Evolutionary conservation across 2,113 vertebrate genomes (phyloP), one percentile per base, ranked within the genome.

Genomic region (Onychostoma macrolepis): DNA sequence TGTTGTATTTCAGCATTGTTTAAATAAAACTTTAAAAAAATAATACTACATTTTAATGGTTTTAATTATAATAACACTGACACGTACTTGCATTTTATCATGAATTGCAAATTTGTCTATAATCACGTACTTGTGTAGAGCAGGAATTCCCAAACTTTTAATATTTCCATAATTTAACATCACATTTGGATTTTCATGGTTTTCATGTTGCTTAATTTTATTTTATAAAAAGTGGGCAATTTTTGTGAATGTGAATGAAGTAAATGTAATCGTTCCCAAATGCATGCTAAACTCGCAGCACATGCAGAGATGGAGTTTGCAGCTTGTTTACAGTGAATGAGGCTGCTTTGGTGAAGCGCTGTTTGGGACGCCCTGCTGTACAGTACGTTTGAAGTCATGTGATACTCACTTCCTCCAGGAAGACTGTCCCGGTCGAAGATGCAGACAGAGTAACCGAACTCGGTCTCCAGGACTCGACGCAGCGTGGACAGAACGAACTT

Each of bases 381-480:
- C 53, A 3, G 19, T 58, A 43, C 61, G 26, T 69, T 8, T 30
- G n/a, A 1, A 30, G 21, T 11, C 10, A 50, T 30, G 41, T 13
- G 26, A 94, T 93, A 98, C 98, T 97, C 94, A 99, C 98, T 98
- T 93, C 97, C 98, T 74, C 98, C 98, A 0, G 98, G 98, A 8
- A 99, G 96, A 90, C 97, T 99, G 95, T 99, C 98, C 78, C 97
- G 90, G 95, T 99, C 98, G 0, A 98, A 99, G 92, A 99, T 98
- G 77, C 98, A 99, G 80, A 99, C 94, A 10, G 97, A 96, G 92
- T 98, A 99, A 9, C 98, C 97, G 12, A 98, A 96, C 89, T 98
- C 96, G 7, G 96, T 97, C 93, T 99, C 98, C 92, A 99, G 90
- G 28, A 99, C 97, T 19, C 93, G 91, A 4, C 96, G 93, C 4